Base-by-base conservation (phyloP, 2,797 vertebrate genomes). In the Arremon aurantiirostris region DNA sequence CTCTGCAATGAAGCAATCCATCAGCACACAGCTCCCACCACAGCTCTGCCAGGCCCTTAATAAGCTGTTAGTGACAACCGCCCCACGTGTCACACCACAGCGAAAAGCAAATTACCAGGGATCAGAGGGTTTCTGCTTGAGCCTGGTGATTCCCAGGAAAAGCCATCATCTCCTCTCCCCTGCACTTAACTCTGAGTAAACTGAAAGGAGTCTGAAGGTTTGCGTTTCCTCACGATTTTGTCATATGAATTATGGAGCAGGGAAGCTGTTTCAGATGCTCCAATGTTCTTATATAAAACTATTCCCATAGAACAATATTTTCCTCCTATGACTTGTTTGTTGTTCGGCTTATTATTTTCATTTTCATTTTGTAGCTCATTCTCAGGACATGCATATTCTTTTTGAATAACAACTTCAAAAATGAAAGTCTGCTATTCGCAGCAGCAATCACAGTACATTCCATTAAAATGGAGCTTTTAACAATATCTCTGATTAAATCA, bases 401-500 rank as follows among this genome's bases (percentile, higher is more conserved):
- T 82, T 83, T 83, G 68, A 95, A 78, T 71, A 93, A 72, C 41
- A 88, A 35, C 56, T 65, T 65, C 32, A 84, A 59, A 93, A 91
- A 91, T 63, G 11, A 66, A 93, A 91, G 79, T 79, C 63, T 66
- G 75, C 73, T 85, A 64, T 70, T 84, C 44, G 8, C 69, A 92
- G 70, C 65, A 84, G 85, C 89, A 96, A 95, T 93, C 94, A 84
- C 77, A 73, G 80, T 32, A 55, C 69, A 77, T 91, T 93, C 79
- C 90, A 90, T 86, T 85, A 87, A 82, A 83, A 89, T 89, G 52
- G 42, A 79, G 30, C 70, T 76, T 90, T 86, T 86, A 92, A 95
- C 85, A 91, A 41, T 86, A 96, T 65, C 89, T 95, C 77, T 52
- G 79, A 92, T 95, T 79, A 82, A 82, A 90, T 82, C 91, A 93